Evolutionary conservation across 2,113 vertebrate species (phyloP).

Genomic region (Merops nubicus): DNA sequence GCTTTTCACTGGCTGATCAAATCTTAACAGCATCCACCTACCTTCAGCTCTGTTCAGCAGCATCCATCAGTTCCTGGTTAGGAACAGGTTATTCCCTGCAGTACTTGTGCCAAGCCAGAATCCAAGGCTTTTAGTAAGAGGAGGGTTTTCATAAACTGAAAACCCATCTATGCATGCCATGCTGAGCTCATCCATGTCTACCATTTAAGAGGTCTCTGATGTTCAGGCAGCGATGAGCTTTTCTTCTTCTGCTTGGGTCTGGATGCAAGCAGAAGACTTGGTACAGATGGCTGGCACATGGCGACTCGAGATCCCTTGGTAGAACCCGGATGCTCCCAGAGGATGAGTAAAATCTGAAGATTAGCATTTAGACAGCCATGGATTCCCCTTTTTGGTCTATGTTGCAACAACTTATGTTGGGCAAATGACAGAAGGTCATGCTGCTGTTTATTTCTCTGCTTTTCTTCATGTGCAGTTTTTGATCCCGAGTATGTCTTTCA

Average conservation of each 20-base stretch:
- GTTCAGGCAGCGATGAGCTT: neutral
- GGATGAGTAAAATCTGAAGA: neutral
- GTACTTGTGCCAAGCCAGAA: neutral
- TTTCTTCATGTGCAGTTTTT: neutral
- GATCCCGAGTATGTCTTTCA: neutral
- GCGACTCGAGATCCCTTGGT: neutral
- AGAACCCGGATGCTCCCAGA: neutral
- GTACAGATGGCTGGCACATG: neutral
- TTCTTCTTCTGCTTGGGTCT: neutral
- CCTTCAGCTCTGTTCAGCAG: neutral
- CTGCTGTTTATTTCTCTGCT: neutral
- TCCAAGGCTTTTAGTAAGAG: neutral
- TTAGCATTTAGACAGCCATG: neutral
- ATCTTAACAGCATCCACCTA: neutral
- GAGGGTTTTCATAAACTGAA: neutral
- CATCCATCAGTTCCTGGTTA: neutral
- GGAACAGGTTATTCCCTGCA: neutral
- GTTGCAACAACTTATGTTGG: neutral
- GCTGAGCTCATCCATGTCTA: neutral
- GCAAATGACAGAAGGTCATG: neutral
- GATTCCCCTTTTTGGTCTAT: neutral
- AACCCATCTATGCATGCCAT: rapidly evolving
- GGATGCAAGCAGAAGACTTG: neutral
- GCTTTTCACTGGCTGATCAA: neutral
- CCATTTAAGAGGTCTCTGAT: neutral